A percentile compares a stretch with the other conserved stretches of the same genome.
Evolutionary conservation across 2,113 vertebrate genomes (phyloP).

Genomic region (Phalacrocorax carbo): DNA sequence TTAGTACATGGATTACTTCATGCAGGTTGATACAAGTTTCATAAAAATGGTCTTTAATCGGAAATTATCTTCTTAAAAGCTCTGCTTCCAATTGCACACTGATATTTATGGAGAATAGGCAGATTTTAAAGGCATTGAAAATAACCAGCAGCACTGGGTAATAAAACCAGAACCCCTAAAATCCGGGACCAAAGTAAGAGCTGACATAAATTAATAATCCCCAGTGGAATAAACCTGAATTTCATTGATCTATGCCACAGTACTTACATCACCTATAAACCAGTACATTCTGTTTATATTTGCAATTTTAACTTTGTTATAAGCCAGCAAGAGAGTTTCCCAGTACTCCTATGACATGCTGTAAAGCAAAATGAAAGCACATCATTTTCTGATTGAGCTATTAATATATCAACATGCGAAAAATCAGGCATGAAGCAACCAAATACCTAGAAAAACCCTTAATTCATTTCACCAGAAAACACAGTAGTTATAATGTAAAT

Average conservation of each 20-base stretch:
- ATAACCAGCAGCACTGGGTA: neutral
- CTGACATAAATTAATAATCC: neutral
- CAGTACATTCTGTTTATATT: neutral
- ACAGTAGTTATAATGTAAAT: neutral
- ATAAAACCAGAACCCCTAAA: neutral
- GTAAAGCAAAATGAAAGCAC: neutral
- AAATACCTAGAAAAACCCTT: neutral
- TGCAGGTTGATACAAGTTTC: neutral
- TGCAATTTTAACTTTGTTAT: neutral
- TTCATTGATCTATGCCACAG: neutral
- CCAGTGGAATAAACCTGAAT: neutral
- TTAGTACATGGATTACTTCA: neutral
- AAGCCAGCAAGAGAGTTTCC: neutral
- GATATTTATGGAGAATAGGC: neutral
- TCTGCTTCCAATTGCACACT: neutral
- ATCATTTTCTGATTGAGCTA: neutral
- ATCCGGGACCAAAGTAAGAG: neutral
- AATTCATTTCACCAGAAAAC: constrained; percentile 1
- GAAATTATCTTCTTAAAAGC: constrained; percentile 28
- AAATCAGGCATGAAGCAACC: neutral
- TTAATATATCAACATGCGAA: neutral
- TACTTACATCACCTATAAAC: neutral
- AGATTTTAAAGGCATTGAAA: neutral
- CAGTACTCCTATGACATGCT: neutral
- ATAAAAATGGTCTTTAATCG: neutral